A percentile compares a stretch with the other conserved stretches of the same genome.
Conservation (phyloP, 2,113 vertebrate genomes). For the Callocephalon fimbriatum region DNA sequence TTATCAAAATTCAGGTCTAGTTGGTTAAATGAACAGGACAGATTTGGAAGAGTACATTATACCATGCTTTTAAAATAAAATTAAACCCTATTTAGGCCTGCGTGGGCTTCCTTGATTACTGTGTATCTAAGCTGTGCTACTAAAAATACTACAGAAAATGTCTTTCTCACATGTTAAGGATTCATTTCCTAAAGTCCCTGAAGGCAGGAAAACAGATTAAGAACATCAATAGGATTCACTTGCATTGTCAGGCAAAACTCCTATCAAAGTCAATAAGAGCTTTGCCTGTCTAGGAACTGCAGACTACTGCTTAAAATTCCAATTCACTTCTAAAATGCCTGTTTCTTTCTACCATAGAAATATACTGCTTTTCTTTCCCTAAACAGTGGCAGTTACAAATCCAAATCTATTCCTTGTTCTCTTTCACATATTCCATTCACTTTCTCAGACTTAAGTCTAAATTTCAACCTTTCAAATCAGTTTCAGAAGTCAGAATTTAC, state of each 20-base stretch:
- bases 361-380: not conserved
- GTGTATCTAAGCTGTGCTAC: not conserved
- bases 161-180: not conserved
- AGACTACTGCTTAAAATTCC: conserved; percentile 13
- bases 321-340: not conserved
- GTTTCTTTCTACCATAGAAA: not conserved
- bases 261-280: not conserved
- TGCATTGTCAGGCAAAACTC: conserved; percentile 25
- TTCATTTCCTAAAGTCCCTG: conserved; percentile 33
- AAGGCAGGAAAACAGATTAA: conserved; percentile 46
- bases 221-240: conserved; percentile 40
- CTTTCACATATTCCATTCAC: not conserved
- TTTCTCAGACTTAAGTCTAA: not conserved
- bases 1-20: not conserved
- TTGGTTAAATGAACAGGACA: not conserved
- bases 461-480: not conserved
- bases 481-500: conserved; percentile 16
- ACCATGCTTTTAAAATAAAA: not conserved
- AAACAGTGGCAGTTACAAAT: not conserved
- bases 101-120: not conserved
- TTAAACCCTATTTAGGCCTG: not conserved
- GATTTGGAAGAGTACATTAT: not conserved
- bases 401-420: not conserved
- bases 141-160: conserved; percentile 25
- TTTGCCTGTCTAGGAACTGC: not conserved